Base-by-base conservation (phyloP, 1,140 invertebrate species). In the Panagrolaimus sp. region DNA sequence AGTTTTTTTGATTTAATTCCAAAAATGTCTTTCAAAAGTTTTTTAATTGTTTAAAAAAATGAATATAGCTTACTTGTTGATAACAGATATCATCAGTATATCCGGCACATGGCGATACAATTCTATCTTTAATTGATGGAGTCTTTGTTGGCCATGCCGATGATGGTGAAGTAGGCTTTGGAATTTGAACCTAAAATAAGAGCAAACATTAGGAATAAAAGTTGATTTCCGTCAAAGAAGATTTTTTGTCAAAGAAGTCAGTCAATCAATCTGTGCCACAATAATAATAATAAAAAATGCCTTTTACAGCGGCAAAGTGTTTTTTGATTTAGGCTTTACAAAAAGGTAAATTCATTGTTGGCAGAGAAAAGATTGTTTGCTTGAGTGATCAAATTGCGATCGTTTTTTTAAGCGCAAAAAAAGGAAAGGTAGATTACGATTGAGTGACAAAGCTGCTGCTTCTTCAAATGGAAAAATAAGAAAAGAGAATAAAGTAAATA, bases 21-120 rank as follows among this genome's bases (percentile, higher is more conserved):
- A n/a, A n/a, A n/a, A n/a, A n/a, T n/a, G n/a, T n/a, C n/a, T n/a
- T n/a, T n/a, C n/a, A n/a, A n/a, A n/a, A n/a, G n/a, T n/a, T n/a
- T n/a, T n/a, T n/a, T n/a, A n/a, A n/a, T n/a, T n/a, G n/a, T n/a
- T n/a, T n/a, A n/a, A n/a, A n/a, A 38, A 27, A 27, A 67, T 16
- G 45, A 23, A 42, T 25, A 53, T 23, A 46, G n/a, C 45, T 43
- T 4, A 79, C 77, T 64, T 82, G 80, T 51, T 83, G 71, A 65
- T 67, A 83, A 62, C 80, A 82, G 62, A 82, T 83, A 38, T 82
- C 80, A 67, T 82, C 80, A 11, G 76, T 82, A 67, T 71, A 83
- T 4, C 78, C 79, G 46, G 68, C 67, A 61, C 80, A 82, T 3
- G 78, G 75, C 47, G 77, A 44, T 44, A 78, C 71, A n/a, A 81